Conservation (phyloP, 2,113 vertebrate species). For the Lethenteron reissneri region DNA sequence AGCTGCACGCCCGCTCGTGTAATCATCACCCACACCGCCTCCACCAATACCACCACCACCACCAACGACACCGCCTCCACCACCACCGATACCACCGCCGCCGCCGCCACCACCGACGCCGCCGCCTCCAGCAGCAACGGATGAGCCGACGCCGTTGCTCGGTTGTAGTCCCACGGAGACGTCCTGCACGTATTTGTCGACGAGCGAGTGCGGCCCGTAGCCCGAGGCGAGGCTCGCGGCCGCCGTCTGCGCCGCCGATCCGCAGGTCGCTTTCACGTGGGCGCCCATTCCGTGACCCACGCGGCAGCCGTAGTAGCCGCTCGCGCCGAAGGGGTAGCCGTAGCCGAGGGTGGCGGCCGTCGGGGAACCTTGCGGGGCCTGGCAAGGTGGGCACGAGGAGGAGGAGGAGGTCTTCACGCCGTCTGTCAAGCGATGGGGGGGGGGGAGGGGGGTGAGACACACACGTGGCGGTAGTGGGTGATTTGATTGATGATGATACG, state of each 20-base stretch:
- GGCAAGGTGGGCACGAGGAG: not conserved
- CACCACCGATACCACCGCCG: no score
- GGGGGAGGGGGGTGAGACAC: no score
- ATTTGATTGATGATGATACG: no score
- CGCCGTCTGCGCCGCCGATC: conserved; percentile 13
- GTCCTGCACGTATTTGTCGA: conserved; percentile 68
- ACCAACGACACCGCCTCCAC: no score
- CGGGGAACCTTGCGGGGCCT: conserved; percentile 1
- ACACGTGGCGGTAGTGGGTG: no score
- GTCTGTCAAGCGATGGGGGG: no score
- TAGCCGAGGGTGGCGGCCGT: conserved; percentile 54
- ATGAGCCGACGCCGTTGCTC: no score
- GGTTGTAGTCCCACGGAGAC: conserved; percentile 29
- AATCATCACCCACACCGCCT: conserved; percentile 65
- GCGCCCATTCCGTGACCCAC: conserved; percentile 47
- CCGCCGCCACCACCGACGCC: no score
- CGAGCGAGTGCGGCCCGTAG: conserved; percentile 50
- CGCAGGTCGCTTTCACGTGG: no score
- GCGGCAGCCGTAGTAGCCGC: conserved; percentile 84
- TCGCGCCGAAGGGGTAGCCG: conserved; percentile 61
- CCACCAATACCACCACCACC: not conserved
- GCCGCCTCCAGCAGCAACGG: no score
- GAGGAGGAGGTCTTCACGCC: no score
- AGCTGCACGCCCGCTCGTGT: conserved; percentile 38
- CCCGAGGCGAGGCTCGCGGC: conserved; percentile 71